A percentile compares a stretch with the other conserved stretches of the same genome.
Evolutionary conservation across 2,888 invertebrate genomes (phyloP).

Genomic region (Thera obeliscata): DNA sequence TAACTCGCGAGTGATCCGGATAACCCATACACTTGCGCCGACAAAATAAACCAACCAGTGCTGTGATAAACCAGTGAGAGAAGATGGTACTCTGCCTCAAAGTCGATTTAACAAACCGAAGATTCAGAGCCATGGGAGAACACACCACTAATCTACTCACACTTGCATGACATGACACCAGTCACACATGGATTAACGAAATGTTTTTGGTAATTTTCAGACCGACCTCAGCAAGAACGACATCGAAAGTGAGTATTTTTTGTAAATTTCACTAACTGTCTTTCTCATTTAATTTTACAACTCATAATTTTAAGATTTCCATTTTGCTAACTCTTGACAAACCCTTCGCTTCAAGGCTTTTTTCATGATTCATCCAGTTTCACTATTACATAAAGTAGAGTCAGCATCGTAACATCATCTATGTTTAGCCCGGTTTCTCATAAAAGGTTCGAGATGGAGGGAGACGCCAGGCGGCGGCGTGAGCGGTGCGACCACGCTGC

Average conservation of each 20-base stretch:
- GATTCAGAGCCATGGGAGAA: constrained; percentile 60
- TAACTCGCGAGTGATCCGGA: constrained; percentile 61
- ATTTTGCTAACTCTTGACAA: constrained; percentile 1
- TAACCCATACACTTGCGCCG: constrained; percentile 46
- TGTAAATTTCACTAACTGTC: constrained; percentile 20
- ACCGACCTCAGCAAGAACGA: constrained; percentile 94
- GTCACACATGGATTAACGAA: constrained; percentile 72
- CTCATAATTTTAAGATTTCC: neutral
- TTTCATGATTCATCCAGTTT: constrained; percentile 8
- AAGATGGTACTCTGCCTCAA: constrained; percentile 62
- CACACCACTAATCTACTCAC: constrained; percentile 62
- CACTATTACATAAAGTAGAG: constrained; percentile 50
- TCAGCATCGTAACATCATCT: constrained; percentile 60
- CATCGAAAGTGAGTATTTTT: constrained; percentile 92
- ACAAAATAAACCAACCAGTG: constrained; percentile 63
- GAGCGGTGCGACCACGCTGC: constrained; percentile 67
- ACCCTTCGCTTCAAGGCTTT: constrained; percentile 4
- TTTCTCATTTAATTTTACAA: neutral
- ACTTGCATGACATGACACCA: constrained; percentile 61
- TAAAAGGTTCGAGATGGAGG: constrained; percentile 78
- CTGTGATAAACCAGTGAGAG: constrained; percentile 69
- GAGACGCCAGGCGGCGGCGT: constrained; percentile 61
- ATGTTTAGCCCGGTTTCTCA: constrained; percentile 77
- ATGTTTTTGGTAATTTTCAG: constrained; percentile 86
- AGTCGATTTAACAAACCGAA: constrained; percentile 51